Evolutionary conservation across 2,888 invertebrate genomes (phyloP).

Genomic region (Oligia strigilis): DNA sequence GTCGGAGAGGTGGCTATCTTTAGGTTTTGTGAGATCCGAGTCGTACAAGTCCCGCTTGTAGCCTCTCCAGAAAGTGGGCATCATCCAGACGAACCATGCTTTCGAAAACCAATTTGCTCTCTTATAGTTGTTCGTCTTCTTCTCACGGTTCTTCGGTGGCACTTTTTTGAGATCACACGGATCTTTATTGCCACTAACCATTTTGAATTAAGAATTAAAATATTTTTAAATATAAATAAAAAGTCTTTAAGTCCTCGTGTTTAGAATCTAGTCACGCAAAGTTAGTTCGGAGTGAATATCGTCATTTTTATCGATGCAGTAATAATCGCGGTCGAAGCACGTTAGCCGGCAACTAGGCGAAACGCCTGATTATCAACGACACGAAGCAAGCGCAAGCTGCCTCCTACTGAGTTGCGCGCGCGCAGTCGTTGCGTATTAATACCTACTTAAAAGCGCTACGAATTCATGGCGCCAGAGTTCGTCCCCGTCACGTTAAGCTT

Average conservation of each 20-base stretch:
- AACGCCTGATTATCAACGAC: slow-evolving; percentile 79
- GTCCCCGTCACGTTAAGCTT: slow-evolving; percentile 50
- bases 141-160: slow-evolving; percentile 86
- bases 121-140: slow-evolving; percentile 86
- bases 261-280: slow-evolving; percentile 65
- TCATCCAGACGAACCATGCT: slow-evolving; percentile 89
- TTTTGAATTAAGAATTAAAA: slow-evolving; percentile 72
- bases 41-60: slow-evolving; percentile 92
- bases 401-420: slow-evolving; percentile 85
- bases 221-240: slow-evolving; percentile 42
- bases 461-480: slow-evolving; percentile 47
- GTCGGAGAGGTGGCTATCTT: slow-evolving; percentile 92
- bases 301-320: slow-evolving; percentile 76
- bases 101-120: slow-evolving; percentile 85
- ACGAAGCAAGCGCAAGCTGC: slow-evolving; percentile 82
- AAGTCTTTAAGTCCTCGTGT: slow-evolving; percentile 62
- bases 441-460: slow-evolving; percentile 61
- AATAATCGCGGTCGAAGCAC: slow-evolving; percentile 74
- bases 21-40: slow-evolving; percentile 93
- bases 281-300: slow-evolving; percentile 73
- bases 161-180: slow-evolving; percentile 84
- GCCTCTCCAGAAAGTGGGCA: slow-evolving; percentile 91
- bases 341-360: slow-evolving; percentile 78
- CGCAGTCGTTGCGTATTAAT: slow-evolving; percentile 65
- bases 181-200: slow-evolving; percentile 89